These are phyloP conservation scores for Sebastes cheni DNA, from an alignment of 2,797 vertebrate genomes.

Conservation along the genomic window DNA sequence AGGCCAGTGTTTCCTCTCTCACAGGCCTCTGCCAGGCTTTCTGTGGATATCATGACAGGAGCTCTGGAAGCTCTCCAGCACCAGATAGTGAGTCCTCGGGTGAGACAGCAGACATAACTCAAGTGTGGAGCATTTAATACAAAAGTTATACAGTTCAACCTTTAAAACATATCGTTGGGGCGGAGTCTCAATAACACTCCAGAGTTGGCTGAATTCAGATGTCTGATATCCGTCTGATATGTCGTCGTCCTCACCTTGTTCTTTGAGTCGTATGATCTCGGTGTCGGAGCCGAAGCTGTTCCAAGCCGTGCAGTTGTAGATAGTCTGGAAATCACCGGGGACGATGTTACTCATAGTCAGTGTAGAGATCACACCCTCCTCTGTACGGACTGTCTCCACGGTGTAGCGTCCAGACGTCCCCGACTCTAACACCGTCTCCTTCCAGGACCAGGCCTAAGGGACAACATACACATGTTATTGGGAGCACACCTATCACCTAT, in stretches of 20 bases:
- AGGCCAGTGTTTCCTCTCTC: constrained; percentile 19
- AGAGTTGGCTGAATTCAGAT: too few species aligned
- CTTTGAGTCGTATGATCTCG: constrained; percentile 92
- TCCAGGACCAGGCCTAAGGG: constrained; percentile 93
- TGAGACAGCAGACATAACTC: constrained; percentile 18
- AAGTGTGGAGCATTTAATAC: constrained; percentile 5
- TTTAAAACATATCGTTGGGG: neutral
- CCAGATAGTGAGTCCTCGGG: neutral
- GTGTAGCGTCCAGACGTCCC: constrained; percentile 93
- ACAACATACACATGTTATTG: neutral
- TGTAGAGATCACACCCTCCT: constrained; percentile 91
- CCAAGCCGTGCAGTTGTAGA: constrained; percentile 95
- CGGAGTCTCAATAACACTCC: accelerated
- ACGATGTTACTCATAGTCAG: constrained; percentile 94
- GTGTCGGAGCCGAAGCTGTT: constrained; percentile 95
- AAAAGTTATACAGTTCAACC: neutral
- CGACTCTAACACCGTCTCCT: constrained; percentile 91
- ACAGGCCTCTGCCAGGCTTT: constrained; percentile 10
- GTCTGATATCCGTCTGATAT: too few species aligned
- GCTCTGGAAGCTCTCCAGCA: constrained; percentile 9
- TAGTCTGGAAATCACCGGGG: constrained; percentile 91
- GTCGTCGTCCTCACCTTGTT: constrained; percentile 87
- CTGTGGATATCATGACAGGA: neutral
- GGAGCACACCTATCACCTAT: neutral
- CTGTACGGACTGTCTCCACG: constrained; percentile 91